Percentiles rank a stretch among this genome's conserved stretches.
Conservation (phyloP, 2,113 vertebrate species). For the Gallinago media region DNA sequence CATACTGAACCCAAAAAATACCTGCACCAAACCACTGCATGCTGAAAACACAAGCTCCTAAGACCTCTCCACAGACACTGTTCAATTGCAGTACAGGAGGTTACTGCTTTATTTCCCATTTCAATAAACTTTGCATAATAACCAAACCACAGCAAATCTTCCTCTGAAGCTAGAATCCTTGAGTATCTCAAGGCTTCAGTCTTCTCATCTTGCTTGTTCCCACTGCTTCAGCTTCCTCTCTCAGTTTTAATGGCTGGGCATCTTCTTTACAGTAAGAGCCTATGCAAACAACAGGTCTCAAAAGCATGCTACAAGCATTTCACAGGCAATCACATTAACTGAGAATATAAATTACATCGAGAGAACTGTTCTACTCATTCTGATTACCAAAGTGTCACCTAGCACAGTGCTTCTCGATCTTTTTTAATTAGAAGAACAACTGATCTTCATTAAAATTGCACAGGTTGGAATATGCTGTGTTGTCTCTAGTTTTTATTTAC, state of each 20-base stretch:
- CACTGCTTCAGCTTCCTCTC: background rate
- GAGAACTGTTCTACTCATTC: background rate
- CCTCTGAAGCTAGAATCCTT: background rate
- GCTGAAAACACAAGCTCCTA: background rate
- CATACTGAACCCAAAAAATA: background rate
- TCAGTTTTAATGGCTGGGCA: rapidly evolving
- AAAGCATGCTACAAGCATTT: background rate
- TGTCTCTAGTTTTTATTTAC: background rate
- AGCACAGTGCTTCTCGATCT: background rate
- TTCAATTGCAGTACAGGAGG: background rate
- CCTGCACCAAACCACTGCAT: background rate
- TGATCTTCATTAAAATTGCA: background rate
- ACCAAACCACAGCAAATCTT: background rate
- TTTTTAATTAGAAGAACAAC: background rate
- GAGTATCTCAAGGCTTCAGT: background rate
- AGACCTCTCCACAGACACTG: background rate
- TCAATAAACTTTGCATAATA: background rate
- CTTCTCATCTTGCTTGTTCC: background rate
- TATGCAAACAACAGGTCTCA: background rate
- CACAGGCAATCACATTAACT: background rate
- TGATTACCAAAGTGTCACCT: background rate
- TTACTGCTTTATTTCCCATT: background rate
- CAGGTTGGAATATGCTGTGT: background rate
- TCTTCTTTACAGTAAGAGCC: background rate
- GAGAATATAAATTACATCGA: background rate